Conservation (phyloP, 1,140 invertebrate genomes). For the Cataglyphis hispanica region DNA sequence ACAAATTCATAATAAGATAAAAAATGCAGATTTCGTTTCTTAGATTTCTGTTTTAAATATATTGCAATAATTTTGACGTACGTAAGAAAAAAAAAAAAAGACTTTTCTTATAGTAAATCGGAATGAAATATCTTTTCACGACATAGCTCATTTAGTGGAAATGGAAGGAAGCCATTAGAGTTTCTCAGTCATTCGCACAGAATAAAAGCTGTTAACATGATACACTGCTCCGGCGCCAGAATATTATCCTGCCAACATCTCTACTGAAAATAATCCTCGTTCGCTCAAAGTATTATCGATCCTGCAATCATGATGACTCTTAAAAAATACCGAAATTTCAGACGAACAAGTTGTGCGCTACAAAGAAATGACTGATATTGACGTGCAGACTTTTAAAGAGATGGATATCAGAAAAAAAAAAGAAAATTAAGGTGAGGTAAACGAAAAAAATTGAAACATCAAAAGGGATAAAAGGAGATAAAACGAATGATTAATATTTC, state of each 20-base stretch:
- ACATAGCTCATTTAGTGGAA: neutral
- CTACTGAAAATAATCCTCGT: slow-evolving; percentile 32
- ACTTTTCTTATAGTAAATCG: neutral
- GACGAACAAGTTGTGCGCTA: neutral
- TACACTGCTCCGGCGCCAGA: neutral
- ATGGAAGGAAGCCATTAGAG: slow-evolving; percentile 8
- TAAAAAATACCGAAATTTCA: slow-evolving; percentile 12
- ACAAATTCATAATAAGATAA: too few species aligned
- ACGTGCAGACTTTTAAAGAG: neutral
- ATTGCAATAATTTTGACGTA: neutral
- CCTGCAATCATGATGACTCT: neutral
- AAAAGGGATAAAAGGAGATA: neutral
- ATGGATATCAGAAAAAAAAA: neutral
- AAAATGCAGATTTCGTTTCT: too few species aligned
- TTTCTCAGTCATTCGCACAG: neutral
- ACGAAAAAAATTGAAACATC: neutral
- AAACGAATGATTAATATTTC: slow-evolving; percentile 1
- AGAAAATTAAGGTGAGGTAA: slow-evolving; percentile 6
- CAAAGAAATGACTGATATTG: slow-evolving; percentile 34
- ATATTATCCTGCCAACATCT: slow-evolving; percentile 9
- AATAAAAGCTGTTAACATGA: slow-evolving; percentile 14
- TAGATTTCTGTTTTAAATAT: too few species aligned
- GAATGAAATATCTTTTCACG: neutral
- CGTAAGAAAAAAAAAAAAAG: neutral
- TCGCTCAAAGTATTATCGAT: slow-evolving; percentile 46